phyloP scores from a whole-genome alignment of 2,797 vertebrate species.

The Pygocentrus nattereri region DNA sequence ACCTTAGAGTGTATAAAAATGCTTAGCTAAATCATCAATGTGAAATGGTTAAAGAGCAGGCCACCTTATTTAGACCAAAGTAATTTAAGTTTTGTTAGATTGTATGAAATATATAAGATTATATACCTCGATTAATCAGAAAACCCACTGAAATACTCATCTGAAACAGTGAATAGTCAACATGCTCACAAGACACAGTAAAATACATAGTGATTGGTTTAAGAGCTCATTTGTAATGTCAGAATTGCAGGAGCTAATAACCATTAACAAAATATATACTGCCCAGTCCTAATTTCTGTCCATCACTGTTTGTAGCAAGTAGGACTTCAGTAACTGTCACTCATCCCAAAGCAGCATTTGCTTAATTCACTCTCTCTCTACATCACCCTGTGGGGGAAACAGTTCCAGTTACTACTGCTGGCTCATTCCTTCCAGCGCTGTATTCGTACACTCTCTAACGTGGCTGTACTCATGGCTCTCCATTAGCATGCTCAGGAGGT shows the following conservation, averaged over 20 bases:
- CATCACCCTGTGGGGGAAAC: slow-evolving; percentile 38
- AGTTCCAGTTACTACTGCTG: slow-evolving; percentile 55
- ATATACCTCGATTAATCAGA: too few species aligned
- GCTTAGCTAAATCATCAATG: too few species aligned
- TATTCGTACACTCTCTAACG: slow-evolving; percentile 27
- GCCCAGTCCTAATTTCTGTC: not conserved
- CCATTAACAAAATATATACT: not conserved
- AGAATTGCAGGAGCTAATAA: not conserved
- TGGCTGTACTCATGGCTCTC: slow-evolving; percentile 46
- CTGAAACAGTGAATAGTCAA: not conserved
- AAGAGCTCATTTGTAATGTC: not conserved
- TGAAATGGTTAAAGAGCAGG: too few species aligned
- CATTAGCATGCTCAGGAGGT: slow-evolving; percentile 63
- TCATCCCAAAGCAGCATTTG: slow-evolving; percentile 39
- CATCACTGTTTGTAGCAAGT: slow-evolving; percentile 1
- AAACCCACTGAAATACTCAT: too few species aligned
- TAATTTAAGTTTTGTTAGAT: not conserved
- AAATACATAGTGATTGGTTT: not conserved
- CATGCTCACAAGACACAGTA: not conserved
- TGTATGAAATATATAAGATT: too few species aligned
- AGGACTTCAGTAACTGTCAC: slow-evolving; percentile 32
- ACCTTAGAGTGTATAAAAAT: too few species aligned
- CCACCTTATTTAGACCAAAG: not conserved
- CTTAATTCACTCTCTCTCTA: slow-evolving; percentile 27
- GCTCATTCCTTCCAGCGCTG: slow-evolving; percentile 39